A percentile compares a stretch with the other conserved stretches of the same genome.
phyloP scores from a whole-genome alignment of 2,113 vertebrate species.

The Lepus europaeus region DNA sequence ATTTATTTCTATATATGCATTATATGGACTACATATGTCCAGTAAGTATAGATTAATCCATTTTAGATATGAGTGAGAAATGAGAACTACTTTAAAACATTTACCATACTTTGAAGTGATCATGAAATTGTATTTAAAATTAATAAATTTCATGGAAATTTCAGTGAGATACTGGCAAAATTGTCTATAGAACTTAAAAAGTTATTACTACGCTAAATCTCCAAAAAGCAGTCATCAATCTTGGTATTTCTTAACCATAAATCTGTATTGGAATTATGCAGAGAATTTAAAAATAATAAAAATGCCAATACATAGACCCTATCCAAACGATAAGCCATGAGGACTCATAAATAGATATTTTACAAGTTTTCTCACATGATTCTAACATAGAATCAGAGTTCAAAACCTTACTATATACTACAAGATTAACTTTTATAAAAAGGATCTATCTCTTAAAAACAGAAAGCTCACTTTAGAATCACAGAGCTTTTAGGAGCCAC shows the following conservation, averaged over 20 bases:
- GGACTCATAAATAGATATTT: neutral
- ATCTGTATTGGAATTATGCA: neutral
- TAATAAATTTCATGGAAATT: neutral
- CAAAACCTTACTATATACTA: neutral
- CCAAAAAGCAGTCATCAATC: slow-evolving; percentile 13
- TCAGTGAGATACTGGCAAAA: neutral
- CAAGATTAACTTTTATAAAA: neutral
- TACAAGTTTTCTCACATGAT: neutral
- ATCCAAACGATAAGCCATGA: neutral
- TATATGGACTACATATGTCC: too few species aligned
- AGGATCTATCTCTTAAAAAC: neutral
- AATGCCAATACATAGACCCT: neutral
- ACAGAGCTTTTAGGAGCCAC: neutral
- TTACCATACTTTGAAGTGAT: neutral
- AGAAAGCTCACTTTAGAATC: neutral
- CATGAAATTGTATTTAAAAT: slow-evolving; percentile 34
- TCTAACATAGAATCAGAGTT: neutral
- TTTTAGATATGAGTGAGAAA: slow-evolving; percentile 37
- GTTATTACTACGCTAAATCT: slow-evolving; percentile 19
- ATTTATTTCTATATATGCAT: slow-evolving; percentile 30
- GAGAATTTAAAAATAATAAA: slow-evolving; percentile 7
- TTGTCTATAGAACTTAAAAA: slow-evolving; percentile 23
- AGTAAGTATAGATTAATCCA: neutral
- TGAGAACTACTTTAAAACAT: slow-evolving; percentile 34
- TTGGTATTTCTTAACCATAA: slow-evolving; percentile 31